phyloP scores from a whole-genome alignment of 2,888 invertebrate species.

The Pyrgus malvae region DNA sequence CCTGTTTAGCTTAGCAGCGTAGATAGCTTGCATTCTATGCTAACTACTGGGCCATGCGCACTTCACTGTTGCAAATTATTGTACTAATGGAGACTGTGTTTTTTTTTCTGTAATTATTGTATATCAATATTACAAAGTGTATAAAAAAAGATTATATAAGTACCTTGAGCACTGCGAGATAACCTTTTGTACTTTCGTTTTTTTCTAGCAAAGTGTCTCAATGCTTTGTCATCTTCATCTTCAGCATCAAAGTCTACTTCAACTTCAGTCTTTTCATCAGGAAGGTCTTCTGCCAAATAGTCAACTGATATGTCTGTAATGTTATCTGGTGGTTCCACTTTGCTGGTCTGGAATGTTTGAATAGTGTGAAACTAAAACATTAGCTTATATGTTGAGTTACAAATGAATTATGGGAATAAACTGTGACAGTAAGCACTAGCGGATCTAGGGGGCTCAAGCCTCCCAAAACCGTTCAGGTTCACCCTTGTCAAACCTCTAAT shows the following conservation, averaged over 20 bases:
- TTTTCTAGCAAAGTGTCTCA: conserved; percentile 30
- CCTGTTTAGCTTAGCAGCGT: too few relatives aligned
- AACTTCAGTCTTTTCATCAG: conserved; percentile 25
- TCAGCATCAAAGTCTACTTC: conserved; percentile 31
- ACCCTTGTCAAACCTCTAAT: too few relatives aligned
- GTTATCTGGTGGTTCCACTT: conserved; percentile 34
- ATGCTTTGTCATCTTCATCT: conserved; percentile 35
- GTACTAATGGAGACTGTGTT: too few relatives aligned
- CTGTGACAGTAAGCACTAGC: too few relatives aligned
- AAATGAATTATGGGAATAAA: too few relatives aligned
- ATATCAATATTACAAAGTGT: too few relatives aligned
- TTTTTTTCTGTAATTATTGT: too few relatives aligned
- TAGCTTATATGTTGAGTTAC: neutral
- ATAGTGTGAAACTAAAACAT: neutral
- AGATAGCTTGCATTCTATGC: too few relatives aligned
- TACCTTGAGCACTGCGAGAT: conserved; percentile 34
- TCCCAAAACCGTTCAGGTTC: too few relatives aligned
- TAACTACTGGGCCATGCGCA: too few relatives aligned
- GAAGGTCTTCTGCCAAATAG: conserved; percentile 30
- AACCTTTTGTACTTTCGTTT: conserved; percentile 35
- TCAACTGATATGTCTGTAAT: conserved; percentile 28
- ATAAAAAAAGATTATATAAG: neutral
- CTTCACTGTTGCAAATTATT: too few relatives aligned
- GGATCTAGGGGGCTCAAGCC: too few relatives aligned
- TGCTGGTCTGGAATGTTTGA: conserved; percentile 30